Evolutionary conservation across 2,113 vertebrate species (phyloP), one percentile per base, ranked within the genome.

Genomic region (Amblyornis subalaris): DNA sequence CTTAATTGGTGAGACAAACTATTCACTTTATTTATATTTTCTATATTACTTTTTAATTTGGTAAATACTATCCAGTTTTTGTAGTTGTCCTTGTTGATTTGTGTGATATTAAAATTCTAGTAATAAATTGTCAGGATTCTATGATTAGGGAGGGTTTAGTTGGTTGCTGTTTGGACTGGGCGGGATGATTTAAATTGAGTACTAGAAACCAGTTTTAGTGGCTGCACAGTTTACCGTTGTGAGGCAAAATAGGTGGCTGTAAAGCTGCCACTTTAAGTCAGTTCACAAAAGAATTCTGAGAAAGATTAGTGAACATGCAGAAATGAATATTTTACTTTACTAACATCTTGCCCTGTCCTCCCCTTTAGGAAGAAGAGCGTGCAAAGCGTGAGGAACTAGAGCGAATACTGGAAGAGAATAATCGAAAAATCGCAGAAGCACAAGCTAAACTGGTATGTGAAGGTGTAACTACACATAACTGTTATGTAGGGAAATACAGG

Each of bases 341-440:
- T 99, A 99, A 99, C 98, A 98, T 99, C 79, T 81, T 96, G 96
- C 97, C 98, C 96, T 99, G 98, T 99, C 98, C 98, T 98, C 98
- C 99, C 98, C 54, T 99, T 97, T 99, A 99, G 99, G 99, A 99
- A 98, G 99, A 99, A 99, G 99, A 99, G 97, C 99, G 99, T 97
- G 99, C 99, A 96, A 99, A 99, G 98, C 98, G 99, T 97, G 99
- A 99, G 98, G 99, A 99, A 87, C 98, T 99, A 96, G 99, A 99
- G 97, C 99, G 99, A 98, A 99, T 99, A 98, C 98, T 99, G 96
- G 99, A 99, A 98, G 99, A 99, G 97, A 99, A 99, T 99, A 99
- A 99, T 98, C 98, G 99, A 98, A 99, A 99, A 99, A 99, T 99
- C 90, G 99, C 99, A 45, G 99, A 99, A 93, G 99, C 99, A 97